These are phyloP conservation scores for Pelecanus crispus DNA, from an alignment of 2,113 vertebrate species.

Conservation along the genomic window DNA sequence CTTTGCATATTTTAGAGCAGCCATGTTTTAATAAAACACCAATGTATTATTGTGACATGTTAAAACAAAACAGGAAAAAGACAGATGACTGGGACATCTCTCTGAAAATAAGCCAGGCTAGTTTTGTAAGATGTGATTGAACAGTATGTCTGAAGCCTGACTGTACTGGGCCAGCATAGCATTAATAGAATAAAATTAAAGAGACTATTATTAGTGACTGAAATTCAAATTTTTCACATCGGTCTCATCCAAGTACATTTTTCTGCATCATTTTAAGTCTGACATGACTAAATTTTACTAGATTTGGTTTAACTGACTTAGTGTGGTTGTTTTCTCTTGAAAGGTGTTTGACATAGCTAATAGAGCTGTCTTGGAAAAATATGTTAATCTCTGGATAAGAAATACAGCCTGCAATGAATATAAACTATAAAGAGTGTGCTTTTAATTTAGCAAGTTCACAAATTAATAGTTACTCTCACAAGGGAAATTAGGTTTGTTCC, in stretches of 20 bases:
- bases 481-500: neutral
- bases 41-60: neutral
- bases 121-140: neutral
- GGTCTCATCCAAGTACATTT: neutral
- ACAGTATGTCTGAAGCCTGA: neutral
- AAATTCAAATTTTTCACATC: neutral
- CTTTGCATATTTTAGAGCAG: neutral
- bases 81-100: neutral
- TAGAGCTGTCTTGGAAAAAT: neutral
- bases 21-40: neutral
- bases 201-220: neutral
- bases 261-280: neutral
- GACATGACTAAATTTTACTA: neutral
- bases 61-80: neutral
- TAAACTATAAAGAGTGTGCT: neutral
- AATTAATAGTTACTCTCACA: neutral
- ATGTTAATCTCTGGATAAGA: neutral
- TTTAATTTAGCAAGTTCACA: neutral
- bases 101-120: neutral
- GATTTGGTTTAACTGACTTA: neutral
- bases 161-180: neutral
- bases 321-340: neutral
- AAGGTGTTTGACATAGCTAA: neutral
- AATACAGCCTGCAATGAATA: neutral
- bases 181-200: neutral